phyloP scores from a whole-genome alignment of 1,140 invertebrate species.

The Heterodera schachtii region DNA sequence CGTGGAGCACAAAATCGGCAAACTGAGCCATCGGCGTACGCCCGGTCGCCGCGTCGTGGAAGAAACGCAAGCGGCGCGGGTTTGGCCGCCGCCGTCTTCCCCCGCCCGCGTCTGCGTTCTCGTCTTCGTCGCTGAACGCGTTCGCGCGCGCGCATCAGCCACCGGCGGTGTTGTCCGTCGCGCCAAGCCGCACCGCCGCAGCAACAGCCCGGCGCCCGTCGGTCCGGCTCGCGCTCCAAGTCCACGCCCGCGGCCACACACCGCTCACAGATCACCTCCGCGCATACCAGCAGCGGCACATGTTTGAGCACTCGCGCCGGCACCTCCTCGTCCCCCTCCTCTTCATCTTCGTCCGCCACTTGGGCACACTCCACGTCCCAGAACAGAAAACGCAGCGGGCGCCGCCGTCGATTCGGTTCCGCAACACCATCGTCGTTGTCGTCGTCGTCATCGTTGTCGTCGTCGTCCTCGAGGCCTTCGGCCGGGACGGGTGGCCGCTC shows the following conservation, averaged over 20 bases:
- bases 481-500: too few relatives aligned
- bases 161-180: neutral
- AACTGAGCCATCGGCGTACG: too few relatives aligned
- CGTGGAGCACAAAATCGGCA: too few relatives aligned
- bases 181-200: neutral
- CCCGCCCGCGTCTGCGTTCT: too few relatives aligned
- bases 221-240: neutral
- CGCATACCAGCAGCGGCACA: neutral
- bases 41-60: too few relatives aligned
- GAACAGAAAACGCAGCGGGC: neutral
- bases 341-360: neutral
- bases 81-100: too few relatives aligned
- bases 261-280: neutral
- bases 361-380: slow-evolving; percentile 1
- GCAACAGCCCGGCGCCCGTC: neutral
- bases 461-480: neutral
- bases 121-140: too few relatives aligned
- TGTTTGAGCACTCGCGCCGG: neutral
- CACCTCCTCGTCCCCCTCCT: neutral
- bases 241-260: neutral
- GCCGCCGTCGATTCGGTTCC: neutral
- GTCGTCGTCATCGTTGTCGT: neutral
- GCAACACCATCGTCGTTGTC: neutral
- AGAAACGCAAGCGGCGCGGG: too few relatives aligned
- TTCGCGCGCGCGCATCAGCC: neutral